Evolutionary conservation across 2,797 vertebrate species (phyloP).

Genomic region (Thaleichthys pacificus): DNA sequence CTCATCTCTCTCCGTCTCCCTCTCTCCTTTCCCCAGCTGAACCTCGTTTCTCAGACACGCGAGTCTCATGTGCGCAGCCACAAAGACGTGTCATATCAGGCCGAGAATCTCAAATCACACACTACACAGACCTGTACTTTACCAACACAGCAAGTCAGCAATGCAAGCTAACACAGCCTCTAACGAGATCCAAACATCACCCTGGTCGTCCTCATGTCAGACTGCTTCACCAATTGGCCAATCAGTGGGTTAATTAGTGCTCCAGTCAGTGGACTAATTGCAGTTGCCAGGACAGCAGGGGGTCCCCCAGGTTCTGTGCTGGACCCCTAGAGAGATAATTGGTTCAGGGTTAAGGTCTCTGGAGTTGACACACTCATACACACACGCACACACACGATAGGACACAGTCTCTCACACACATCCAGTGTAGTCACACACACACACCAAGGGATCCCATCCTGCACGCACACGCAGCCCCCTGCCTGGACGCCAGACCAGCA

Average conservation of each 20-base stretch:
- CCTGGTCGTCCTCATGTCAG: slow-evolving; percentile 46
- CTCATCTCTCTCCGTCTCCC: not conserved
- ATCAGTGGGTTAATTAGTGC: slow-evolving; percentile 78
- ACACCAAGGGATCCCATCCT: not conserved
- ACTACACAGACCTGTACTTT: too few species aligned
- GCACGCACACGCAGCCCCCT: not conserved
- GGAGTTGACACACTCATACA: slow-evolving; percentile 17
- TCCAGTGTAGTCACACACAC: slow-evolving; percentile 4
- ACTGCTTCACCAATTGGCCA: slow-evolving; percentile 60
- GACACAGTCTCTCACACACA: not conserved
- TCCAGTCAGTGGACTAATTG: slow-evolving; percentile 74
- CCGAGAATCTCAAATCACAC: too few species aligned
- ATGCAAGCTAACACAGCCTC: not conserved
- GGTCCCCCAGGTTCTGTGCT: slow-evolving; percentile 61
- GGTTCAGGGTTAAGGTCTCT: slow-evolving; percentile 46
- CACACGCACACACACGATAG: slow-evolving; percentile 21
- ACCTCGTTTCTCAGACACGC: not conserved
- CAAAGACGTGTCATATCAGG: too few species aligned
- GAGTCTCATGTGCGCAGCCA: too few species aligned
- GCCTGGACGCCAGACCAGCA: too few species aligned
- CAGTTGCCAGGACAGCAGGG: slow-evolving; percentile 61
- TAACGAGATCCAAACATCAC: not conserved
- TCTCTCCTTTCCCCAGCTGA: not conserved
- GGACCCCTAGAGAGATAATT: slow-evolving; percentile 65
- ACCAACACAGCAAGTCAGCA: too few species aligned